Evolutionary conservation across 2,888 invertebrate species (phyloP).

Genomic region (Cremastinae sp.): DNA sequence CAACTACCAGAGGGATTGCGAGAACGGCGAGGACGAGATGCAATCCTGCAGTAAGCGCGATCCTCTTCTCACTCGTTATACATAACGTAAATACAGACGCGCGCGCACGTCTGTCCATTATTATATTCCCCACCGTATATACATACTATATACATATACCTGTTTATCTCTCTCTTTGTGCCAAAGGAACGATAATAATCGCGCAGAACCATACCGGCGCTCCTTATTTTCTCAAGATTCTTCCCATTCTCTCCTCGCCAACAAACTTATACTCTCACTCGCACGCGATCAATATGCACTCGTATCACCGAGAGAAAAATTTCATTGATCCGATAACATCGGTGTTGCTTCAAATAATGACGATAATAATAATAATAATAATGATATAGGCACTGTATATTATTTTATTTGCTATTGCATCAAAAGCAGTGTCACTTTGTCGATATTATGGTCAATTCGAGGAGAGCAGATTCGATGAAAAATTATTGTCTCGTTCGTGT

Average conservation of each 20-base stretch:
- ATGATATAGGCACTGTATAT: no score
- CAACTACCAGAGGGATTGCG: slow-evolving; percentile 97
- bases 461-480: no score
- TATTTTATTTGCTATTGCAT: no score
- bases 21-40: slow-evolving; percentile 94
- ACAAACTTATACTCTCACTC: slow-evolving; percentile 47
- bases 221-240: slow-evolving; percentile 60
- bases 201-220: slow-evolving; percentile 44
- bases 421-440: no score
- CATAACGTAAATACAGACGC: slow-evolving; percentile 8
- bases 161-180: slow-evolving; percentile 13
- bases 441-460: no score
- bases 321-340: background rate
- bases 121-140: slow-evolving; percentile 18
- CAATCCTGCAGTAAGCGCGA: slow-evolving; percentile 94
- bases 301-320: background rate
- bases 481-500: no score
- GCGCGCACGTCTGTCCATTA: no score
- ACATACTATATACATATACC: background rate
- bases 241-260: slow-evolving; percentile 32
- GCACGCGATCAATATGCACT: background rate
- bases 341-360: no score
- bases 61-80: slow-evolving; percentile 5
- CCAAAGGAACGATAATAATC: slow-evolving; percentile 47
- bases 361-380: no score